A percentile compares a stretch with the other conserved stretches of the same genome.
Evolutionary conservation across 2,113 vertebrate genomes (phyloP).

Genomic region (Hypanus sabinus): DNA sequence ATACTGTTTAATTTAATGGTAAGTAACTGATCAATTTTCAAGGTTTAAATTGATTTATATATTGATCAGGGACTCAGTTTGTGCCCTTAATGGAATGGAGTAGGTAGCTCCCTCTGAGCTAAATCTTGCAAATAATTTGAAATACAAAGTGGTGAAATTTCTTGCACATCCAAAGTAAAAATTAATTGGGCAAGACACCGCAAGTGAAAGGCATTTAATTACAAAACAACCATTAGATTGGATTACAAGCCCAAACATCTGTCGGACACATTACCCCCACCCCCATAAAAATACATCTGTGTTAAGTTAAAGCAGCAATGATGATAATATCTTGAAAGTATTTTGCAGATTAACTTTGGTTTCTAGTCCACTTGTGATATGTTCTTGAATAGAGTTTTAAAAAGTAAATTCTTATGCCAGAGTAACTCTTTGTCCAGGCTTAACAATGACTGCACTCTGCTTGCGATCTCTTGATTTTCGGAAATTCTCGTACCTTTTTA

Average conservation of each 20-base stretch:
- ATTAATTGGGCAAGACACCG: background rate
- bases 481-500: conserved; percentile 76
- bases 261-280: background rate
- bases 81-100: too few species aligned
- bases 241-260: background rate
- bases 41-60: background rate
- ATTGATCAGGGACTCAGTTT: background rate
- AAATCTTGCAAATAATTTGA: too few species aligned
- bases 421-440: conserved; percentile 79
- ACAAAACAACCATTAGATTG: background rate
- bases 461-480: conserved; percentile 63
- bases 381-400: background rate
- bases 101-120: too few species aligned
- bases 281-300: background rate
- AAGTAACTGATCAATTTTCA: background rate
- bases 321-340: background rate
- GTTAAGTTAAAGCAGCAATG: background rate
- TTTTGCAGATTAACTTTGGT: background rate
- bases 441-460: conserved; percentile 54
- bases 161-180: background rate
- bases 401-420: conserved; percentile 60
- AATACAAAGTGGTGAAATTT: background rate
- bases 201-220: background rate
- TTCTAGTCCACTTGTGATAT: background rate
- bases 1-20: too few species aligned